Conservation (phyloP, 2,797 vertebrate genomes). For the Artibeus jamaicensis region DNA sequence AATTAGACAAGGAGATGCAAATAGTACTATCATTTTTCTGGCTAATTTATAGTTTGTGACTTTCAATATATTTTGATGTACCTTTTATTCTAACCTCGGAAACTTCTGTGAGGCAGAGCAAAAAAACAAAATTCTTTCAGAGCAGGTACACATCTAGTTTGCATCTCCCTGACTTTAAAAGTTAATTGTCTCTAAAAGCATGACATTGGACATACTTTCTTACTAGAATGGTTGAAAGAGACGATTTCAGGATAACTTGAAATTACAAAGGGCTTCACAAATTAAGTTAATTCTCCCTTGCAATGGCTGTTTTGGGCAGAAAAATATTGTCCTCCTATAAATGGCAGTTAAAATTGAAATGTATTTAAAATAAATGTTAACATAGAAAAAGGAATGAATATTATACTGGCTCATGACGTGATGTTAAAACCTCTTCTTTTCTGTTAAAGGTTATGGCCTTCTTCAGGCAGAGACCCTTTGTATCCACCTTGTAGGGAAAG, state of each 20-base stretch:
- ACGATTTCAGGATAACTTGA: constrained; percentile 47
- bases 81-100: constrained; percentile 23
- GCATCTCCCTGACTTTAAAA: constrained; percentile 58
- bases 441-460: background rate
- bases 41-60: constrained; percentile 17
- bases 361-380: constrained; percentile 43
- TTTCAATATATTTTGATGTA: constrained; percentile 52
- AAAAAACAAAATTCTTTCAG: constrained; percentile 53
- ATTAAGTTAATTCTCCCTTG: constrained; percentile 51
- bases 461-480: background rate
- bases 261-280: constrained; percentile 56
- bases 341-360: constrained; percentile 36
- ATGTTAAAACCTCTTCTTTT: background rate
- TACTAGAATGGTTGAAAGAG: background rate
- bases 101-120: background rate
- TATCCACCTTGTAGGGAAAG: no score
- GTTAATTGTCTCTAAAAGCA: constrained; percentile 59
- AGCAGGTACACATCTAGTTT: constrained; percentile 28
- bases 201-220: constrained; percentile 7
- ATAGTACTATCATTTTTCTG: background rate
- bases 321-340: constrained; percentile 12
- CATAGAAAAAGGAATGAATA: background rate
- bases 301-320: background rate
- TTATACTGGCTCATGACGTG: background rate
- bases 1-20: constrained; percentile 19